Evolutionary conservation across 2,113 vertebrate species (phyloP).

Genomic region (Pterocles orientalis): DNA sequence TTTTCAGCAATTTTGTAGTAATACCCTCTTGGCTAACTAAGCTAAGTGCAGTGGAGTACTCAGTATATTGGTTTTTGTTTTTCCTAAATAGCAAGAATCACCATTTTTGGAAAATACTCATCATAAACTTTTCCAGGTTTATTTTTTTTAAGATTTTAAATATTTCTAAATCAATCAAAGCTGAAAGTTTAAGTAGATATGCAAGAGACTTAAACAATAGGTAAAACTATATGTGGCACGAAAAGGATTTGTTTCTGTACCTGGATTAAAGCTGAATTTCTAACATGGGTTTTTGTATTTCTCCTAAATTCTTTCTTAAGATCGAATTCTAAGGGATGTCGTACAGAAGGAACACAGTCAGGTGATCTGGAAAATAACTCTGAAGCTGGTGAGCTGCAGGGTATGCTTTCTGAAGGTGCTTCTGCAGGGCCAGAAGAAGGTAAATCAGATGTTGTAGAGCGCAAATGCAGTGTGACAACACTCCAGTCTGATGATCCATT

Average conservation of each 20-base stretch:
- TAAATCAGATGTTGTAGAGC: background rate
- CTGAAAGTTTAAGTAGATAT: background rate
- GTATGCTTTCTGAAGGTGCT: slow-evolving; percentile 75
- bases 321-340: slow-evolving; percentile 68
- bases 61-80: background rate
- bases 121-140: background rate
- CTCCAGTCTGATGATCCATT: background rate
- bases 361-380: slow-evolving; percentile 77
- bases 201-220: background rate
- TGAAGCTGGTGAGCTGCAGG: slow-evolving; percentile 80
- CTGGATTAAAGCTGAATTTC: background rate
- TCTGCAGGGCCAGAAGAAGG: slow-evolving; percentile 83
- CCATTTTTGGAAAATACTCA: background rate
- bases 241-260: background rate
- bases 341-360: slow-evolving; percentile 65
- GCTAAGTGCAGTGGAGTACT: background rate
- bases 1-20: background rate
- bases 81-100: background rate
- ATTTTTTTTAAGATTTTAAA: background rate
- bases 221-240: background rate
- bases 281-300: accelerated
- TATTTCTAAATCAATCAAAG: background rate
- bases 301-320: slow-evolving; percentile 27
- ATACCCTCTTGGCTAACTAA: background rate
- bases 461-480: background rate